phyloP scores from a whole-genome alignment of 2,888 invertebrate species.

The Gortyna flavago region DNA sequence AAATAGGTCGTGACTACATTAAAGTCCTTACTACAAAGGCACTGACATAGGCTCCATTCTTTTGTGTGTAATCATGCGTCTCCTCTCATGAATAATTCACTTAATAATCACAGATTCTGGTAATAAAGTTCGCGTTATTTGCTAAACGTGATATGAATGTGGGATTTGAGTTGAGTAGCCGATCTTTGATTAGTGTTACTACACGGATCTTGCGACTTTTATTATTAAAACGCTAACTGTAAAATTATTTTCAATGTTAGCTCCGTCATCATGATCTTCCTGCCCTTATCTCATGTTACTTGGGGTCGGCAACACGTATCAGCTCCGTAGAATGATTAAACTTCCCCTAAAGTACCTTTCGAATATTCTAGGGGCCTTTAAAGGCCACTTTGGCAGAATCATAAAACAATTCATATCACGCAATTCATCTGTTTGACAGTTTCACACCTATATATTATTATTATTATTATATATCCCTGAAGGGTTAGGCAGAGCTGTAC shows the following conservation, averaged over 20 bases:
- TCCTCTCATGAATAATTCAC: constrained; percentile 62
- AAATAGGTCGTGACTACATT: constrained; percentile 62
- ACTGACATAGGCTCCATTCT: constrained; percentile 55
- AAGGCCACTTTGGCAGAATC: too few relatives aligned
- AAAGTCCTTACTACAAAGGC: constrained; percentile 49
- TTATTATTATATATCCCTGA: too few relatives aligned
- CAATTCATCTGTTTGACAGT: too few relatives aligned
- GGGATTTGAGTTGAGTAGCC: constrained; percentile 32
- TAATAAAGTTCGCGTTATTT: constrained; percentile 61
- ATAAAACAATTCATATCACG: too few relatives aligned
- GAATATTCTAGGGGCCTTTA: too few relatives aligned
- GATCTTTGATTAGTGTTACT: constrained; percentile 40
- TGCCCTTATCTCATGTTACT: too few relatives aligned
- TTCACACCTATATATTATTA: too few relatives aligned
- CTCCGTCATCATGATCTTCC: too few relatives aligned
- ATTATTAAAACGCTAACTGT: not conserved
- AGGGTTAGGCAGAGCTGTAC: too few relatives aligned
- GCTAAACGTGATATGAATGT: constrained; percentile 62
- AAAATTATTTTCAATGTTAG: constrained; percentile 3
- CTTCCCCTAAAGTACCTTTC: not conserved
- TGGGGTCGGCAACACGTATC: too few relatives aligned
- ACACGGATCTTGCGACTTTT: constrained; percentile 42
- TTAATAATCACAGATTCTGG: constrained; percentile 61
- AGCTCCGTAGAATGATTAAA: not conserved
- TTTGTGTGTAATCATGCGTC: constrained; percentile 62